Base-by-base conservation (phyloP, 2,797 vertebrate genomes). In the Rachycentron canadum region DNA sequence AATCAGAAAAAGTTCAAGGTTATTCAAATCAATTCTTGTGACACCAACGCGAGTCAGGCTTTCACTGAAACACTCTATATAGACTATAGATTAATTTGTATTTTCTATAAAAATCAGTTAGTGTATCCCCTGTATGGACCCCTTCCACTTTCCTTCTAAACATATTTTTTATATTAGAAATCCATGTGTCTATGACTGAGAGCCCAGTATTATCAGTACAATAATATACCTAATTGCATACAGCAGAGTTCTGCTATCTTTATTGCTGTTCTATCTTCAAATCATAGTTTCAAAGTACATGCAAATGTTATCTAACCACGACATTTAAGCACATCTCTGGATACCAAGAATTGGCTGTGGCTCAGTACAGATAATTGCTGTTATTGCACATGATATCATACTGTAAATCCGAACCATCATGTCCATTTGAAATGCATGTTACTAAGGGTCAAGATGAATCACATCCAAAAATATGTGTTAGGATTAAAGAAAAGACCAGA, bases 201-300 rank as follows among this genome's bases (percentile, higher is more conserved):
- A 70, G 73, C n/a, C 55, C 36, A 64, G 10, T 41, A 62, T 79
- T 76, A 77, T 83, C 83, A 84, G 78, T 23, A 21, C 71, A 63
- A 64, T 73, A 69, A 84, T 81, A 65, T 2, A 5, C 49, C 64
- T 81, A 79, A 83, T 81, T 83, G 70, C 84, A 78, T 60, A 32
- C 70, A 84, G 76, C 7, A 3, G 49, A 69, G 57, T 28, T 65
- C 61, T 65, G 19, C 36, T 93, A 95, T 94, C 93, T 94, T 92
- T 94, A 92, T 85, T 90, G 85, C 83, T 73, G 81, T 77, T 85
- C 79, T 78, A 64, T 81, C 68, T 76, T 47, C 12, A 75, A 88
- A 92, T 91, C 85, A 58, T 58, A 16, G 87, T 89, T 85, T 89
- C 92, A 94, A 92, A 93, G 93, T 94, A 71, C 93, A 87, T 57